Evolutionary conservation across 2,797 vertebrate genomes (phyloP).

Genomic region (Allochrocebus solatus): DNA sequence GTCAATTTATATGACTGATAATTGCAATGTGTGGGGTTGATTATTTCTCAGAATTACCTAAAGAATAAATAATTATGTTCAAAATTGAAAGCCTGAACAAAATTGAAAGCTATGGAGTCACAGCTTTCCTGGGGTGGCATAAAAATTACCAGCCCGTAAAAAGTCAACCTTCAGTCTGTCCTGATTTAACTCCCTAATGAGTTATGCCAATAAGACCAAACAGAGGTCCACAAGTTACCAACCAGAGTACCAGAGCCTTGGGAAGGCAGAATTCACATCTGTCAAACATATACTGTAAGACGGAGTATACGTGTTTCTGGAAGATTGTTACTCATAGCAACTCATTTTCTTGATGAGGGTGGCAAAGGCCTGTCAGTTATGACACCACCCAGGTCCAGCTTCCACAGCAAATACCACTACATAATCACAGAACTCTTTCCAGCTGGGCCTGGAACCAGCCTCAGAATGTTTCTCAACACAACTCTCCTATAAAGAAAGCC

Average conservation of each 20-base stretch:
- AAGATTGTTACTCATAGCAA: background rate
- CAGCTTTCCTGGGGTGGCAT: background rate
- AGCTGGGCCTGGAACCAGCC: background rate
- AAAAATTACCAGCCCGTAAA: conserved; percentile 33
- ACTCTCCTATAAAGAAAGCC: background rate
- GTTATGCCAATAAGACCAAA: background rate
- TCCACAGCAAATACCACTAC: background rate
- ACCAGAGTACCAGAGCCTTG: background rate
- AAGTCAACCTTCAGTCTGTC: background rate
- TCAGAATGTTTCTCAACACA: background rate
- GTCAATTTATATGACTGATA: conserved; percentile 75
- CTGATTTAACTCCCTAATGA: background rate
- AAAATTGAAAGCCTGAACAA: conserved; percentile 58
- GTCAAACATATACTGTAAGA: background rate
- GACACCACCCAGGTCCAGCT: background rate
- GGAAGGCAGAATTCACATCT: background rate
- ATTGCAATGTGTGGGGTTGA: conserved; percentile 61
- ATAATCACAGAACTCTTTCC: background rate
- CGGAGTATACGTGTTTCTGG: background rate
- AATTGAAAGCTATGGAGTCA: conserved; percentile 62
- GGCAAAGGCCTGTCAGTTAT: background rate
- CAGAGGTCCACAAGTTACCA: background rate
- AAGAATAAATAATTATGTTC: conserved; percentile 69
- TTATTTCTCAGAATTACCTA: conserved; percentile 80
- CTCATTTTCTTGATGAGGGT: background rate